Percentiles rank a stretch among this genome's conserved stretches.
phyloP scores from a whole-genome alignment of 2,113 vertebrate genomes.

The Isurus oxyrinchus region DNA sequence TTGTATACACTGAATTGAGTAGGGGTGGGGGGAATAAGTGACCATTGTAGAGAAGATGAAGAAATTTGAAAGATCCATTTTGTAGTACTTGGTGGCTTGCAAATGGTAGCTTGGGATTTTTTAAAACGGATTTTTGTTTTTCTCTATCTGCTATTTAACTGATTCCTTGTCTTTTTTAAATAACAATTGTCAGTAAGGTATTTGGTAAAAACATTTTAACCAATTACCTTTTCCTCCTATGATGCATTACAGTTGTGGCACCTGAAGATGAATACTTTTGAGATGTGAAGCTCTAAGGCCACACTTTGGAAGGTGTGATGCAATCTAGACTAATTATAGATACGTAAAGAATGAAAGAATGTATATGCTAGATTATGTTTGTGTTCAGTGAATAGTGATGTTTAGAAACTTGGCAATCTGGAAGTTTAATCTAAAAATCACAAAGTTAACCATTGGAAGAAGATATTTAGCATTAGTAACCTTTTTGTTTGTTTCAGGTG shows the following conservation, averaged over 20 bases:
- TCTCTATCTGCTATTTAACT: neutral
- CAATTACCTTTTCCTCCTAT: neutral
- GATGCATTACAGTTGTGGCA: neutral
- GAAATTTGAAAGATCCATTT: neutral
- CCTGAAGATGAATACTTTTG: neutral
- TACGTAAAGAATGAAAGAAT: neutral
- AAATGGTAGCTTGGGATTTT: neutral
- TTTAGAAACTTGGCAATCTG: neutral
- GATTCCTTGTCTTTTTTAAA: neutral
- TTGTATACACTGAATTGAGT: neutral
- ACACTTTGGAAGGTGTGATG: neutral
- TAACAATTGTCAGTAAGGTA: neutral
- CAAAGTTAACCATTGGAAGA: neutral
- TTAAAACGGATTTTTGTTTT: neutral
- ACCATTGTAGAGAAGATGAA: neutral
- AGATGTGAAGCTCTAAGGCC: neutral
- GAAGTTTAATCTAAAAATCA: neutral
- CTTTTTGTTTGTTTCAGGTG: slow-evolving; percentile 7
- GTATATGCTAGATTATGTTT: neutral
- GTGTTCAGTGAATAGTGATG: neutral
- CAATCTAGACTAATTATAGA: neutral
- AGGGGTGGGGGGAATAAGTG: neutral
- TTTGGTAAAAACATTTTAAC: neutral
- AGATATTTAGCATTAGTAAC: neutral
- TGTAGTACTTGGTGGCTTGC: neutral